Evolutionary conservation across 2,797 vertebrate genomes (phyloP), one percentile per base, ranked within the genome.

Genomic region (Pseudopleuronectes americanus): DNA sequence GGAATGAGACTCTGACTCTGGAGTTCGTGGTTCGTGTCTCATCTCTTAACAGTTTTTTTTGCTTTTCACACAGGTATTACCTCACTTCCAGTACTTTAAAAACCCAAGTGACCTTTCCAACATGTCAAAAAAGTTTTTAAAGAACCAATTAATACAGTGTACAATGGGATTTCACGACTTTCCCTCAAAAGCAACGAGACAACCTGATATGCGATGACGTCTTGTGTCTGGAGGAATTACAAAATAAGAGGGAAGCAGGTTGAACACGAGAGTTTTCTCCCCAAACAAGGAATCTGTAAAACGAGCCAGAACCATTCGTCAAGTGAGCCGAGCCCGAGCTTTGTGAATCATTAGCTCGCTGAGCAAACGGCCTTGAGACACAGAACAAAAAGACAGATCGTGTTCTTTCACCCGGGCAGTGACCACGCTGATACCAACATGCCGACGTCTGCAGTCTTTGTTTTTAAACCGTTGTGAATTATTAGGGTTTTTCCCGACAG

Each of bases 321-420:
- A 67, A 33, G 33, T 12, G 60, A 58, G 38, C 7, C 24, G 8
- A 4, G 19, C 3, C 47, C n/a, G 47, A 48, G 47, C 17, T 52
- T 24, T 51, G 21, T 28, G 48, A 64, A 47, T 60, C 22, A 64
- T 76, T 57, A 52, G 21, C 63, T 33, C 53, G 16, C 9, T 6
- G 21, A 43, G 31, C 10, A 52, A 57, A 71, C 28, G 28, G 16
- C 61, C 23, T 16, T 28, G 17, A 64, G 66, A 55, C 10, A 33
- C 45, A 61, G 68, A 45, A 71, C n/a, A 57, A 14, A 14, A 54
- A 47, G 14, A 21, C 38, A 22, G 43, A 17, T 21, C 26, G 28
- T 10, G 31, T 10, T 33, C 31, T 33, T 9, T 10, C 16, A 2
- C 26, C 28, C 16, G 26, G 12, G 24, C 26, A 26, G 22, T 33